Evolutionary conservation across 2,888 invertebrate genomes (phyloP).

Genomic region (Galerucella calmariensis): DNA sequence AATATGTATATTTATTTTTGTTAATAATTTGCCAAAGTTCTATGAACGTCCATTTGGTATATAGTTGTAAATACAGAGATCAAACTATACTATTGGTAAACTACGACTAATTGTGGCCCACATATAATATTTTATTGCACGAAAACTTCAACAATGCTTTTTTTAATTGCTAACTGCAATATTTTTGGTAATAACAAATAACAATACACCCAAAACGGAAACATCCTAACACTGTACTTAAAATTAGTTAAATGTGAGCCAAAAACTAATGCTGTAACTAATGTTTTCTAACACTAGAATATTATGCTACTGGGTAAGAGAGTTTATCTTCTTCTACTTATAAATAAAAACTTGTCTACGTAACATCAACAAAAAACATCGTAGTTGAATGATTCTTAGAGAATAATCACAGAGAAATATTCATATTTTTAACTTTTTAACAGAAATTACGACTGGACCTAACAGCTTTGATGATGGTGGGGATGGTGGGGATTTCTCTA

Average conservation of each 20-base stretch:
- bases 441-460: too few species aligned
- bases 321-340: constrained; percentile 22
- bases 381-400: not conserved
- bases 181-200: constrained; percentile 40
- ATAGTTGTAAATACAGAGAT: constrained; percentile 16
- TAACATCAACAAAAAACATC: constrained; percentile 23
- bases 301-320: constrained; percentile 36
- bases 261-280: constrained; percentile 41
- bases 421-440: not conserved
- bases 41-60: constrained; percentile 18
- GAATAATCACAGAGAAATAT: constrained; percentile 13
- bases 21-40: not conserved
- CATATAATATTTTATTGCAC: constrained; percentile 41
- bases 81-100: constrained; percentile 25
- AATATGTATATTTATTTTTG: not conserved
- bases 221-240: constrained; percentile 40
- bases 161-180: constrained; percentile 40
- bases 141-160: constrained; percentile 41
- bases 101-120: constrained; percentile 41
- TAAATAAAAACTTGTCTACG: constrained; percentile 25
- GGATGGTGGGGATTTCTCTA: too few species aligned
- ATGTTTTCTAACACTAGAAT: constrained; percentile 35
- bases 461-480: too few species aligned
- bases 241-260: constrained; percentile 42
- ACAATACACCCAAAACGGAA: constrained; percentile 41